These are phyloP conservation scores for Drosophila ezoana DNA, from an alignment of 2,888 invertebrate species.

Conservation along the genomic window DNA sequence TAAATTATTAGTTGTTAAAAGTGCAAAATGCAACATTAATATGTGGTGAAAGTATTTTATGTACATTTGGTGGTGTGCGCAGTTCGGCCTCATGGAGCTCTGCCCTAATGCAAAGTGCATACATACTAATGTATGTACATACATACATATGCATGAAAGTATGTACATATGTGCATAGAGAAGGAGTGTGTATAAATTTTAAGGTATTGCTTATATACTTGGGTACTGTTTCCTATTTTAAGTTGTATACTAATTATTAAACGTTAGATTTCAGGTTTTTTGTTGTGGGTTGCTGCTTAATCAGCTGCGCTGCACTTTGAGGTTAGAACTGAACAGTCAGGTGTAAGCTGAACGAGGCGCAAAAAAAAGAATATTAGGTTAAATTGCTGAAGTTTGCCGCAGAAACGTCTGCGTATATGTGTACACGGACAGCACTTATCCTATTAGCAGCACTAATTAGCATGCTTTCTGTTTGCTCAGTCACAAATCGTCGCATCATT, in stretches of 20 bases:
- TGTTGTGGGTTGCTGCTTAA: no score
- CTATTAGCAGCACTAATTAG: constrained; percentile 70
- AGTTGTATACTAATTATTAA: not conserved
- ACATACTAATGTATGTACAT: no score
- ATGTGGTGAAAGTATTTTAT: not conserved
- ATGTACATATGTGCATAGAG: not conserved
- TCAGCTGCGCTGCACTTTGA: not conserved
- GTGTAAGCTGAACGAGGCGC: not conserved
- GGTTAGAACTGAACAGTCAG: not conserved
- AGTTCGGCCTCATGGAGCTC: not conserved
- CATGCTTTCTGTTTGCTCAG: constrained; percentile 40
- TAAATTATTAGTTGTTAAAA: not conserved
- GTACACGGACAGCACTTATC: constrained; percentile 41
- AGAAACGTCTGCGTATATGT: not conserved
- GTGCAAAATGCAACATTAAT: not conserved
- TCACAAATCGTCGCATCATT: constrained; percentile 72
- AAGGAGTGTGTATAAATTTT: no score
- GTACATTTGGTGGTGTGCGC: not conserved
- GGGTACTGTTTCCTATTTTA: not conserved
- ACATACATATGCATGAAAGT: no score
- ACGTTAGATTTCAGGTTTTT: not conserved
- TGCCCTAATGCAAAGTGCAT: not conserved
- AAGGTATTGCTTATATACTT: not conserved
- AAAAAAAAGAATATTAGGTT: not conserved
- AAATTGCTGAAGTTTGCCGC: not conserved